These are phyloP conservation scores for Clupea harengus DNA, from an alignment of 2,113 vertebrate species.

Conservation along the genomic window DNA sequence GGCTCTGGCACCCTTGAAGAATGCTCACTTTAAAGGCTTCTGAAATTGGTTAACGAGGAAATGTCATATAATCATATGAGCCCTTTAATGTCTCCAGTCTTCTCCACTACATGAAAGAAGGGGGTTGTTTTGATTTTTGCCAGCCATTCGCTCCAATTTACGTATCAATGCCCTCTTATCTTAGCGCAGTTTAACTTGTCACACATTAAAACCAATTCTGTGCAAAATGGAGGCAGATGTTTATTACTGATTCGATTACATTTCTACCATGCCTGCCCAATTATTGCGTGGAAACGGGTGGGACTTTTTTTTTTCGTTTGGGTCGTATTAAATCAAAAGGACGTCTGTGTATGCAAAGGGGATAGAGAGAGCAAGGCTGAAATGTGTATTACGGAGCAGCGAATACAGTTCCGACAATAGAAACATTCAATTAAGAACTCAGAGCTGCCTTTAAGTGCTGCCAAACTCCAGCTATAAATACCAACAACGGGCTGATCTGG, in stretches of 20 bases:
- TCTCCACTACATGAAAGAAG: neutral
- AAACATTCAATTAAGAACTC: conserved; percentile 62
- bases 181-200: conserved; percentile 20
- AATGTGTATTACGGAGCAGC: conserved; percentile 46
- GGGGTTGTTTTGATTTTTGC: neutral
- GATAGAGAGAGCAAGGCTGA: conserved; percentile 24
- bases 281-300: conserved; percentile 37
- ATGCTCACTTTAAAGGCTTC: conserved; percentile 31
- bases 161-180: neutral
- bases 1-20: conserved; percentile 39
- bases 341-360: conserved; percentile 26
- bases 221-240: conserved; percentile 36
- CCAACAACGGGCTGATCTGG: conserved; percentile 51
- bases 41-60: conserved; percentile 4
- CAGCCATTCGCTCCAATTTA: neutral
- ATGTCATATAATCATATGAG: conserved; percentile 11
- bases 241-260: conserved; percentile 27
- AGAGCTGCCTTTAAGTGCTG: conserved; percentile 55
- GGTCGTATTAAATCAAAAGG: conserved; percentile 25
- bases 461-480: conserved; percentile 67
- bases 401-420: conserved; percentile 53
- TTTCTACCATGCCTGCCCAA: conserved; percentile 37
- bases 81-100: neutral
- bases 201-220: no score
- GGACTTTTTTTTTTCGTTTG: conserved; percentile 17